These are phyloP conservation scores for Seriola rivoliana DNA, from an alignment of 2,113 vertebrate species.

Conservation along the genomic window DNA sequence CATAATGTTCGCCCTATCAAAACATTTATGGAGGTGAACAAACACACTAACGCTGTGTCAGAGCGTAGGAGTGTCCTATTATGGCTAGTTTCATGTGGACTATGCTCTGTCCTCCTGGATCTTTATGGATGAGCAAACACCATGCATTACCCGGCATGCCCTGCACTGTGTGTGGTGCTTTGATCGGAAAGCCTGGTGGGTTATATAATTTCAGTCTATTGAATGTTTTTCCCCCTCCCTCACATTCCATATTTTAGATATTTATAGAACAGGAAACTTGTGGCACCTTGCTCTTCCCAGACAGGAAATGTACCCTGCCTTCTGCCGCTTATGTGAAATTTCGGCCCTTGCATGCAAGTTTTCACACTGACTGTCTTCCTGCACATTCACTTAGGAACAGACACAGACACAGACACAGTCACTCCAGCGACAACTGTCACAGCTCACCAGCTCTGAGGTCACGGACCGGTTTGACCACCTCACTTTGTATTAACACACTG, in stretches of 20 bases:
- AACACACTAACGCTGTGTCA: constrained; percentile 42
- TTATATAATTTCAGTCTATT: constrained; percentile 70
- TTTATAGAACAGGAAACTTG: constrained; percentile 78
- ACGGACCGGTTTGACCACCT: constrained; percentile 76
- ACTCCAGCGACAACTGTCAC: constrained; percentile 59
- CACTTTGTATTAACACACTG: constrained; percentile 66
- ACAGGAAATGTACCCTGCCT: constrained; percentile 67
- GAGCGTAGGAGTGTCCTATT: constrained; percentile 41
- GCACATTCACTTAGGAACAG: constrained; percentile 15
- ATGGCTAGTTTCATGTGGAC: constrained; percentile 55
- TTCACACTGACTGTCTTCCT: constrained; percentile 36
- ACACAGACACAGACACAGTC: constrained; percentile 27
- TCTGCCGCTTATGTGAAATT: constrained; percentile 56
- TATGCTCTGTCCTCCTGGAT: constrained; percentile 68
- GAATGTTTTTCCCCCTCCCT: constrained; percentile 5
- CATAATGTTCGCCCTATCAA: constrained; percentile 39
- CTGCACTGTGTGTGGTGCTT: constrained; percentile 48
- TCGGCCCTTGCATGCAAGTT: constrained; percentile 38
- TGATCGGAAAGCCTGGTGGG: constrained; percentile 43
- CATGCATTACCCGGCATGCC: constrained; percentile 64
- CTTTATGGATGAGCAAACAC: constrained; percentile 80
- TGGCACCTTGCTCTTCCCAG: constrained; percentile 70
- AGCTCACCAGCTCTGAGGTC: constrained; percentile 64
- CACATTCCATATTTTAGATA: constrained; percentile 76
- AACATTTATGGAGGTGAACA: constrained; percentile 64